Percentiles rank a stretch among this genome's conserved stretches.
Conservation (phyloP, 2,797 vertebrate genomes). For the Malacoctenus gilli region DNA sequence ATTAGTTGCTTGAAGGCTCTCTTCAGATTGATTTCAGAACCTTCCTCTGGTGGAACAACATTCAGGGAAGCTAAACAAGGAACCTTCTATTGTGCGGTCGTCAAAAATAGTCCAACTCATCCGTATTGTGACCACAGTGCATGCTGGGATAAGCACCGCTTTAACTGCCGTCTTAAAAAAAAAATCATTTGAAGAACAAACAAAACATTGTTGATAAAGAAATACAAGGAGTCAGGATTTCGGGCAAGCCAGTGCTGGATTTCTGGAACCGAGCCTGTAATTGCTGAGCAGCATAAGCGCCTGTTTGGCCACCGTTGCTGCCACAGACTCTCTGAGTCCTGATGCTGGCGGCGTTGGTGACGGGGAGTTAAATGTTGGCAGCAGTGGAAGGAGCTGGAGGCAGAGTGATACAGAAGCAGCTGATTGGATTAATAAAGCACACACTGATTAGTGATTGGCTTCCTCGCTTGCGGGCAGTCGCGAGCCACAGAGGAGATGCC, state of each 20-base stretch:
- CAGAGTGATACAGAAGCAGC: constrained; percentile 32
- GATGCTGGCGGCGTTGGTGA: constrained; percentile 5
- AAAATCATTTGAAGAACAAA: no score
- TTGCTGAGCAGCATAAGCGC: constrained; percentile 9
- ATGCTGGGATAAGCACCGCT: background rate
- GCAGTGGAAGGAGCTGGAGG: constrained; percentile 2
- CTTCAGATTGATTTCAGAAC: no score
- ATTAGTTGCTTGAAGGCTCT: no score
- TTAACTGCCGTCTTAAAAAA: background rate
- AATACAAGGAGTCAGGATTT: background rate
- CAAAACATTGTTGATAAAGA: background rate
- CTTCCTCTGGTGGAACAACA: no score
- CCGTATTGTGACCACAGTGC: background rate
- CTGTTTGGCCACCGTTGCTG: constrained; percentile 7
- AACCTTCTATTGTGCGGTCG: no score
- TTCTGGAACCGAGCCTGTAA: constrained; percentile 18
- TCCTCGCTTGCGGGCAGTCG: background rate
- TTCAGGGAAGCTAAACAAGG: no score
- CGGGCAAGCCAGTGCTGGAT: constrained; percentile 11
- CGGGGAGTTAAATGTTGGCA: constrained; percentile 27
- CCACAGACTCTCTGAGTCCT: constrained; percentile 7
- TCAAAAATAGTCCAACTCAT: no score
- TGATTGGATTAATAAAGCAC: constrained; percentile 43
- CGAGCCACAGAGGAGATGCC: background rate
- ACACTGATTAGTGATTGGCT: constrained; percentile 30